A percentile compares a stretch with the other conserved stretches of the same genome.
Conservation (phyloP, 2,888 invertebrate genomes). For the Cosmia trapezina region DNA sequence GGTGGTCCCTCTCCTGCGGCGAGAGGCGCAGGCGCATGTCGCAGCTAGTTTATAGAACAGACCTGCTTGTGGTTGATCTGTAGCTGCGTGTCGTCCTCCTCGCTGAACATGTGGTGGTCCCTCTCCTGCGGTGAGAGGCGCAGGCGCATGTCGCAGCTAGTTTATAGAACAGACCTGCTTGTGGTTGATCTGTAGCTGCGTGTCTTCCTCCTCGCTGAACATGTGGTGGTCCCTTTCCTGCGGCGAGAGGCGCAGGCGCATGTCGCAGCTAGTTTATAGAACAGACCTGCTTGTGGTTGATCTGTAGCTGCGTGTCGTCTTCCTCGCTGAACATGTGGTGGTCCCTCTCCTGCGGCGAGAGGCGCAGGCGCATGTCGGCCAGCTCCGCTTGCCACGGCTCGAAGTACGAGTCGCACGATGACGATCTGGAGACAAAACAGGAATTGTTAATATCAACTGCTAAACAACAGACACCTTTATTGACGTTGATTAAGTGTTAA, state of each 20-base stretch:
- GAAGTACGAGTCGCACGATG: conserved; percentile 98
- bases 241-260: conserved; percentile 95
- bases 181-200: conserved; percentile 58
- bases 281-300: conserved; percentile 19
- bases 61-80: conserved; percentile 29
- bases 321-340: conserved; percentile 97
- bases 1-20: conserved; percentile 95
- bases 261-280: too few species aligned
- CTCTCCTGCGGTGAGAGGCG: conserved; percentile 96
- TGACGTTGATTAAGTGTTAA: too few species aligned
- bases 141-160: conserved; percentile 95
- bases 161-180: too few species aligned
- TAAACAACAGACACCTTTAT: too few species aligned
- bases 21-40: conserved; percentile 96
- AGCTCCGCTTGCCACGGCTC: conserved; percentile 95
- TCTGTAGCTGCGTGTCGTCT: conserved; percentile 86
- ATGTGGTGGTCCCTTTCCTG: conserved; percentile 96
- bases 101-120: conserved; percentile 97
- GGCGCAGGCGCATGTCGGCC: conserved; percentile 95
- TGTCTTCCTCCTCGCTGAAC: conserved; percentile 95
- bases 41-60: too few species aligned
- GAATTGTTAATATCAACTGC: too few species aligned
- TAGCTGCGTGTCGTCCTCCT: conserved; percentile 92
- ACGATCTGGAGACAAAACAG: conserved; percentile 89
- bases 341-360: conserved; percentile 96